Evolutionary conservation across 2,113 vertebrate genomes (phyloP).

Genomic region (Siniperca chuatsi): DNA sequence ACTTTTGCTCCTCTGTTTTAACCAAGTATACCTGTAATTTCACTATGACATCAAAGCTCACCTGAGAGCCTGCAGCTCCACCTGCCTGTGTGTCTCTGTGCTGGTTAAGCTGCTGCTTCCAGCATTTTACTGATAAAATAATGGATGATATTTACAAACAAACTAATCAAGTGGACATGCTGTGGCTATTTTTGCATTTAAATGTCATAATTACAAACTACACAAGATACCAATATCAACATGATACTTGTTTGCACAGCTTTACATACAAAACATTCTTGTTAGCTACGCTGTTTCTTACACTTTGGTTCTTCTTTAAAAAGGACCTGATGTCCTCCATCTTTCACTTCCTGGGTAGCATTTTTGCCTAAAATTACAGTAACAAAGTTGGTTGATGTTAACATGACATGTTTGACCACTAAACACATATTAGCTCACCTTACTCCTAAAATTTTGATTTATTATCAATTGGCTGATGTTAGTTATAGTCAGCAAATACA

Average conservation of each 20-base stretch:
- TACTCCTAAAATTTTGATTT: not conserved
- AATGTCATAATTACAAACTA: not conserved
- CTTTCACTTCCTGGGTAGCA: not conserved
- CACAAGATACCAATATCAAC: not conserved
- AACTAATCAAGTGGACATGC: not conserved
- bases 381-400: not conserved
- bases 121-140: not conserved
- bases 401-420: not conserved
- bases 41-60: not conserved
- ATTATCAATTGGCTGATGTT: too few species aligned
- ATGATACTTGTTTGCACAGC: not conserved
- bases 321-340: not conserved
- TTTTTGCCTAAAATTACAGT: not conserved
- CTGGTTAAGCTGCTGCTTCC: not conserved
- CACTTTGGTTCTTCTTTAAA: too few species aligned
- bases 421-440: not conserved
- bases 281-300: not conserved
- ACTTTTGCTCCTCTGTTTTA: not conserved
- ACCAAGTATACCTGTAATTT: not conserved
- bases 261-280: not conserved
- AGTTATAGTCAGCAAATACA: too few species aligned
- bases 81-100: slow-evolving; percentile 15
- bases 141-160: not conserved
- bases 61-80: slow-evolving; percentile 23
- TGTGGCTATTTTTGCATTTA: not conserved